Conservation (phyloP, 1,140 invertebrate genomes). For the Neotoxoptera formosana region DNA sequence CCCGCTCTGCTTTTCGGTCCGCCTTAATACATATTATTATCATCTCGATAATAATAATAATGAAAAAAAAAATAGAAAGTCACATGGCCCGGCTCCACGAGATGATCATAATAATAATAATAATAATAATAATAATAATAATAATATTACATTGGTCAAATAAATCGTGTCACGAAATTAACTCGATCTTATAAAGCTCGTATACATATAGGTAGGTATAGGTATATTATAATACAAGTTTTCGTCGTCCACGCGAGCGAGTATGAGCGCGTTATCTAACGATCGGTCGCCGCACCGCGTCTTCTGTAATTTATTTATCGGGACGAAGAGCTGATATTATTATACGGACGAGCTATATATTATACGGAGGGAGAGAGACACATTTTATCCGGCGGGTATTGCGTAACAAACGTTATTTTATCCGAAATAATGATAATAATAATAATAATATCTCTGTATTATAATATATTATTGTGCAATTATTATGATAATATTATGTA, state of each 20-base stretch:
- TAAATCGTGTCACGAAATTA: conserved; percentile 53
- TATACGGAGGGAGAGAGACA: background rate
- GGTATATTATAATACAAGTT: too few relatives aligned
- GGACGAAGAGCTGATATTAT: background rate
- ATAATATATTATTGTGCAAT: background rate
- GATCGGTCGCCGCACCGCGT: background rate
- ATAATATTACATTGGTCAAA: conserved; percentile 37
- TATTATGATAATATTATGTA: background rate
- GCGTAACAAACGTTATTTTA: background rate
- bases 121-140: too few relatives aligned
- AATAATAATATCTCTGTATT: background rate
- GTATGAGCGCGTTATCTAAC: background rate
- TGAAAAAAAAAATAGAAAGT: conserved; percentile 28
- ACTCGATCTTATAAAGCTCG: conserved; percentile 19
- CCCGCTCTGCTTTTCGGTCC: conserved; percentile 26
- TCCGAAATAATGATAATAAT: background rate
- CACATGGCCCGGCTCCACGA: conserved; percentile 2
- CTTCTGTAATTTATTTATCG: conserved; percentile 1
- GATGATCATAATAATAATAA: too few relatives aligned
- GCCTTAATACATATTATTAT: background rate
- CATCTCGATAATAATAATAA: conserved; percentile 4
- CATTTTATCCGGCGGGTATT: background rate
- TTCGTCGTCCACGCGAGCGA: background rate
- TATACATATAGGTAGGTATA: background rate
- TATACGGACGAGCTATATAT: too few relatives aligned